Percentiles rank a stretch among this genome's conserved stretches.
Conservation (phyloP, 2,797 vertebrate species). For the Tragopan temminckii region DNA sequence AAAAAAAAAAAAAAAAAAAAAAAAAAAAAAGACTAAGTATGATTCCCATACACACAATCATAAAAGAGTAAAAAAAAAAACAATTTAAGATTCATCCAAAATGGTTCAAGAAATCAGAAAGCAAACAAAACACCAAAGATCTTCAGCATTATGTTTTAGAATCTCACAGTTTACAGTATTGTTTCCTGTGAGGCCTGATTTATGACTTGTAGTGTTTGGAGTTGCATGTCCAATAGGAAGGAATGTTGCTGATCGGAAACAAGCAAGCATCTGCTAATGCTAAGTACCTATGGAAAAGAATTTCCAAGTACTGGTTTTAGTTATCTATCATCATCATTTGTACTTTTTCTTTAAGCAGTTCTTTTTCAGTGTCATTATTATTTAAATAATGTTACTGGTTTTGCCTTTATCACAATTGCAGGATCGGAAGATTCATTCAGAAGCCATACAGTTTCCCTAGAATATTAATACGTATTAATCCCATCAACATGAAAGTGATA, state of each 20-base stretch:
- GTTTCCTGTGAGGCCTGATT: conserved; percentile 10
- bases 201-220: conserved; percentile 4
- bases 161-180: conserved; percentile 1
- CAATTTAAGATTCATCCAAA: background rate
- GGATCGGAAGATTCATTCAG: background rate
- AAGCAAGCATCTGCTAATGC: conserved; percentile 29
- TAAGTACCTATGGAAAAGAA: conserved; percentile 44
- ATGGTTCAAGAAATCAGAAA: conserved; percentile 7
- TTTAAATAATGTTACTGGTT: background rate
- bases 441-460: background rate
- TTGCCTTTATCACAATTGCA: background rate
- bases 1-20: background rate
- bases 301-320: conserved; percentile 25
- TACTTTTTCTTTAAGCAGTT: background rate
- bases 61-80: background rate
- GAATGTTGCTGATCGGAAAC: conserved; percentile 35
- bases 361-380: conserved; percentile 5
- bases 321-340: background rate
- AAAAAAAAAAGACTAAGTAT: background rate
- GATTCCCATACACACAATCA: background rate
- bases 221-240: conserved; percentile 10
- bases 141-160: background rate
- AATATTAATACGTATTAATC: background rate
- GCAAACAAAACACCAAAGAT: background rate
- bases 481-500: background rate